Percentiles rank a stretch among this genome's conserved stretches.
phyloP scores from a whole-genome alignment of 2,888 invertebrate species.

The Rotaria magnacalcarata region DNA sequence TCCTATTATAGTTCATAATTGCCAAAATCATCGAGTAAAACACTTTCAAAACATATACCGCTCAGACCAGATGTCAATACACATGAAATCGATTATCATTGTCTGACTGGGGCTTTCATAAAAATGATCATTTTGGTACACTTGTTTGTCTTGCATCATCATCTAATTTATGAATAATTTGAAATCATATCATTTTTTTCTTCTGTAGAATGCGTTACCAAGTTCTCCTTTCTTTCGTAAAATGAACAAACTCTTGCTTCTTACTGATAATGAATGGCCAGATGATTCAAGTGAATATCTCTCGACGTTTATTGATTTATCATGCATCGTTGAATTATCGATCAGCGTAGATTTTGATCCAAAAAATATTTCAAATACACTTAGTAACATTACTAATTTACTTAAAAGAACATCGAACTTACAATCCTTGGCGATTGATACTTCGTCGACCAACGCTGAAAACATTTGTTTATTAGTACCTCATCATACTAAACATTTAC shows the following conservation, averaged over 20 bases:
- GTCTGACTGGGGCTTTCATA: too few species aligned
- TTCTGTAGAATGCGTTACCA: neutral
- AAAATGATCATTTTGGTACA: too few species aligned
- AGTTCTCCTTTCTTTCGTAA: neutral
- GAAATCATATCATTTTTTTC: too few species aligned
- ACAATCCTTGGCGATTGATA: neutral
- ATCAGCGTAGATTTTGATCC: neutral
- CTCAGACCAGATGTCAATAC: too few species aligned
- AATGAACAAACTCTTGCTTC: neutral
- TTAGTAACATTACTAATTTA: neutral
- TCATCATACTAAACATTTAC: neutral
- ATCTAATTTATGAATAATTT: too few species aligned
- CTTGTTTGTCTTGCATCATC: too few species aligned
- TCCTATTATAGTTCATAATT: too few species aligned
- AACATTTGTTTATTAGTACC: neutral
- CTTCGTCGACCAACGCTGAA: neutral
- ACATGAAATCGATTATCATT: too few species aligned
- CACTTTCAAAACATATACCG: too few species aligned
- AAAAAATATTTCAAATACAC: neutral
- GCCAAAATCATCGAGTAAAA: too few species aligned
- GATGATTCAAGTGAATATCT: neutral
- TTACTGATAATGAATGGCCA: neutral
- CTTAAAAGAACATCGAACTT: neutral
- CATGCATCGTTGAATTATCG: neutral
- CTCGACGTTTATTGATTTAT: neutral